Evolutionary conservation across 2,888 invertebrate genomes (phyloP), one percentile per base, ranked within the genome.

Genomic region (Operophtera brumata): DNA sequence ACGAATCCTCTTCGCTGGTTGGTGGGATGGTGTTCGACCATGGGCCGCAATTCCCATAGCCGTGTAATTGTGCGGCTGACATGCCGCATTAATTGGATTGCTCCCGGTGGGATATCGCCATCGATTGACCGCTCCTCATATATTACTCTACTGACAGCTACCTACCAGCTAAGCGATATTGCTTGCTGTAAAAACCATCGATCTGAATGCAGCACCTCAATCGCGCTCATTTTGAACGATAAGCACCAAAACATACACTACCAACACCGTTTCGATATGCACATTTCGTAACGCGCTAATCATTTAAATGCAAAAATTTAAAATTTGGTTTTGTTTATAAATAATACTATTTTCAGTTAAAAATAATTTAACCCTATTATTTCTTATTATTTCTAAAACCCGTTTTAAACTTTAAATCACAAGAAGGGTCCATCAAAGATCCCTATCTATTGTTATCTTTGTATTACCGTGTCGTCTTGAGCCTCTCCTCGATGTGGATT

Each of bases 1-100:
- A 62, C 54, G 58, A 47, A 54, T 61, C 50, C 54, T 47, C 47
- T 47, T 47, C 39, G 30, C 13, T 49, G 12, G 34, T 32, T 12
- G 47, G 41, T 1, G 44, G 40, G 36, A 53, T 40, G 55, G 48
- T 28, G 52, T 30, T 47, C 51, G 30, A 44, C 47, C 51, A 47
- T 51, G 55, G 48, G 32, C 41, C 48, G 37, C 65, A 64, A 59
- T 73, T 77, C 76, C 73, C 62, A 57, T 58, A 65, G 77, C 62
- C 66, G 57, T 69, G 76, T 78, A 77, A 82, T 82, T 73, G 73
- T 72, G 66, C 66, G 62, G 62, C 67, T 73, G 76, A 79, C 81
- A 75, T 73, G 72, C 70, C 70, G 59, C 69, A 64, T 74, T 82
- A 80, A 82, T 82, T 82, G 81, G 78, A 78, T 75, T 65, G 65